Evolutionary conservation across 2,888 invertebrate species (phyloP).

Genomic region (Sarcophaga variegata): DNA sequence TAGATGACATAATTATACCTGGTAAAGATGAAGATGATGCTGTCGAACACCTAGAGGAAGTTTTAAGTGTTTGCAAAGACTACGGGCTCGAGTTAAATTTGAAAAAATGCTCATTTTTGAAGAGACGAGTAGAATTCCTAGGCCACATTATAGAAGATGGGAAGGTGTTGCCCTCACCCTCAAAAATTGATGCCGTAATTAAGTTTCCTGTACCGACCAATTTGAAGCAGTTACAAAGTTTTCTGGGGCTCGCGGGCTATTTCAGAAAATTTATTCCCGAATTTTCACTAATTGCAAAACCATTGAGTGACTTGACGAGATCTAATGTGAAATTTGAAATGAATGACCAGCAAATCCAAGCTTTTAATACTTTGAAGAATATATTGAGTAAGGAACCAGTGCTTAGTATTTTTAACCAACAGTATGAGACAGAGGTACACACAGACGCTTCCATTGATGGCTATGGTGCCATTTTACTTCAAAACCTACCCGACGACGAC

Average conservation of each 20-base stretch:
- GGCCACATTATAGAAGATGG: constrained; percentile 42
- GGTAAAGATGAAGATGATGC: constrained; percentile 52
- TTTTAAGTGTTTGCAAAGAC: no score
- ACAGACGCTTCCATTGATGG: constrained; percentile 25
- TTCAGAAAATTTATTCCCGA: no score
- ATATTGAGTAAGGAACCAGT: constrained; percentile 28
- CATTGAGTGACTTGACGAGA: constrained; percentile 14
- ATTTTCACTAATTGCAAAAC: constrained; percentile 35
- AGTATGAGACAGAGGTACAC: constrained; percentile 47
- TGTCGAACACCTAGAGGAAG: constrained; percentile 21
- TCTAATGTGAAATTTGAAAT: constrained; percentile 68
- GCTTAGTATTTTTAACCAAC: constrained; percentile 40
- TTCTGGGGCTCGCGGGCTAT: constrained; percentile 27
- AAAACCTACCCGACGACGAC: not conserved
- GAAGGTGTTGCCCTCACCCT: constrained; percentile 36
- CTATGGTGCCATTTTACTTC: no score
- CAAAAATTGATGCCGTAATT: constrained; percentile 46
- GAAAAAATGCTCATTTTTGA: constrained; percentile 54
- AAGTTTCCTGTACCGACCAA: constrained; percentile 38
- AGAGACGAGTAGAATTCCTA: not conserved
- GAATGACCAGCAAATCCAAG: constrained; percentile 63
- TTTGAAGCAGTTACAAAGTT: constrained; percentile 52
- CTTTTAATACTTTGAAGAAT: constrained; percentile 60
- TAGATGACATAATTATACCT: constrained; percentile 67
- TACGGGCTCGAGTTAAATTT: no score